These are phyloP conservation scores for Rhorus exstirpatorius DNA, from an alignment of 2,888 invertebrate species.

Conservation along the genomic window DNA sequence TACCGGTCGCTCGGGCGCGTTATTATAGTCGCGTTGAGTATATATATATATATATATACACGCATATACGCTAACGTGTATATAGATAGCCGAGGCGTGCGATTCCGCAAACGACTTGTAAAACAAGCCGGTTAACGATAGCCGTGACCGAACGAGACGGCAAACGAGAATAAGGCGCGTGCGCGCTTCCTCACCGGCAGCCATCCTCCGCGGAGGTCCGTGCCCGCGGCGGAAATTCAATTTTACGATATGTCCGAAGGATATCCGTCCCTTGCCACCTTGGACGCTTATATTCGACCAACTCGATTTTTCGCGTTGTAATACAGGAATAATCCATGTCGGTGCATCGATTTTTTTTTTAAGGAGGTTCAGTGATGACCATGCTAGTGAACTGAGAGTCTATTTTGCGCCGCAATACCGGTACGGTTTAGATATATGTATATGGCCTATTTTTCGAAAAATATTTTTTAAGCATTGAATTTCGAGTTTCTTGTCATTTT, in stretches of 20 bases:
- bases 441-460: too few relatives aligned
- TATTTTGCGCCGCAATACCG: too few relatives aligned
- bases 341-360: not conserved
- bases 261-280: constrained; percentile 46
- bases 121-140: constrained; percentile 85
- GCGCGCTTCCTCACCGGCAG: constrained; percentile 74
- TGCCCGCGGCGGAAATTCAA: constrained; percentile 83
- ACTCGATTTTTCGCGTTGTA: constrained; percentile 19
- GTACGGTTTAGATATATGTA: too few relatives aligned
- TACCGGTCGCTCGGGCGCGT: constrained; percentile 45
- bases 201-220: constrained; percentile 70
- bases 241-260: constrained; percentile 82
- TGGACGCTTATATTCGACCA: constrained; percentile 60
- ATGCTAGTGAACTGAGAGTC: too few relatives aligned
- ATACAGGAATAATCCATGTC: not conserved
- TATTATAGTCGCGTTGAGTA: constrained; percentile 53
- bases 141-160: constrained; percentile 69
- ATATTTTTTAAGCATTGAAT: too few relatives aligned
- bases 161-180: constrained; percentile 69
- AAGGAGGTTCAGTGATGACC: too few relatives aligned
- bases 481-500: too few relatives aligned
- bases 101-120: constrained; percentile 85
- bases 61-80: constrained; percentile 77
- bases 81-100: constrained; percentile 73
- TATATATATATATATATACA: constrained; percentile 38